Conservation (phyloP, 2,797 vertebrate genomes). For the Malurus splendens region DNA sequence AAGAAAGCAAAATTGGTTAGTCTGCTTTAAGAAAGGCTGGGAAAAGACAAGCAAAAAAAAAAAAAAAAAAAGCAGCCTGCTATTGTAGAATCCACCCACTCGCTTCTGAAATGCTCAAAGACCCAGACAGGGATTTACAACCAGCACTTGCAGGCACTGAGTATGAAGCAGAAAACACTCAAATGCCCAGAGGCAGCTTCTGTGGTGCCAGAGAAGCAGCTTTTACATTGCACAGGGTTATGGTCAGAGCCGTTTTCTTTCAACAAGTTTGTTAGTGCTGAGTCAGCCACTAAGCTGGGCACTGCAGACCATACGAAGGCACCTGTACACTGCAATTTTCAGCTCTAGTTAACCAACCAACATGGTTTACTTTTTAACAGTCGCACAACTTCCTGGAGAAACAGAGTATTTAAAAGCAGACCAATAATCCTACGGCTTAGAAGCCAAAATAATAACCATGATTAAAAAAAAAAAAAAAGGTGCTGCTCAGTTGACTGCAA, state of each 20-base stretch:
- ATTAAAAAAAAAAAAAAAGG: not conserved
- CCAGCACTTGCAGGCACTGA: slow-evolving; percentile 21
- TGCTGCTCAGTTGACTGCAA: not conserved
- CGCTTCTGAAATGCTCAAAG: slow-evolving; percentile 28
- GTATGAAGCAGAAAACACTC: slow-evolving; percentile 20
- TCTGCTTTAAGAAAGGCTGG: slow-evolving; percentile 16
- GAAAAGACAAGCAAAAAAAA: not conserved
- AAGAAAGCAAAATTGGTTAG: slow-evolving; percentile 7
- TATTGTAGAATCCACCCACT: slow-evolving; percentile 65
- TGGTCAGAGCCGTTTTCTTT: slow-evolving; percentile 5
- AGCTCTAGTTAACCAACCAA: not conserved
- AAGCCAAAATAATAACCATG: not conserved
- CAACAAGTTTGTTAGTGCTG: not conserved
- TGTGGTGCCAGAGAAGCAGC: not conserved
- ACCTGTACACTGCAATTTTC: not conserved
- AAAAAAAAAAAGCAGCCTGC: not conserved
- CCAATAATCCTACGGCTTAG: not conserved
- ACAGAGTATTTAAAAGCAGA: not conserved
- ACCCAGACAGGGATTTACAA: slow-evolving; percentile 41
- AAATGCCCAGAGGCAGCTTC: slow-evolving; percentile 24
- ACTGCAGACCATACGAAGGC: not conserved
- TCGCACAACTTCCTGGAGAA: not conserved
- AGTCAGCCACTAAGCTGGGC: not conserved
- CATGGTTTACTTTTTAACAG: not conserved
- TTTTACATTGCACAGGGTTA: not conserved